These are phyloP conservation scores for Agrenia bidenticulata DNA, from an alignment of 2,888 invertebrate species.

Conservation along the genomic window DNA sequence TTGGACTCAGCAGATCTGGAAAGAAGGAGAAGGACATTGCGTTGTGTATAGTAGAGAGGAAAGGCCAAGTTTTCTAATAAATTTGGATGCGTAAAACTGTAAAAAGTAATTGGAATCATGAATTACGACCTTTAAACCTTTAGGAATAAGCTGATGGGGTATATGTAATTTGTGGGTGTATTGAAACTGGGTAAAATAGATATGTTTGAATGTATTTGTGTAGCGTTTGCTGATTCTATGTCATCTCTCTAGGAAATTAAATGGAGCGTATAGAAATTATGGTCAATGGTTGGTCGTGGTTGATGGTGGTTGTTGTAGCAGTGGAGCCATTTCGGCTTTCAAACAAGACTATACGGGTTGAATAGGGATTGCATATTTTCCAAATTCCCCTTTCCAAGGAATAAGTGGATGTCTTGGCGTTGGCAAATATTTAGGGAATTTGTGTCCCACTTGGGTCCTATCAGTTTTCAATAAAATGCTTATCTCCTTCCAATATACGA, in stretches of 20 bases:
- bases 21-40: not conserved
- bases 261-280: slow-evolving; percentile 13
- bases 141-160: too few species aligned
- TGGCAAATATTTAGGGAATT: slow-evolving; percentile 8
- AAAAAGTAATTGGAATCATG: slow-evolving; percentile 14
- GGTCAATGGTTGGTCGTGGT: not conserved
- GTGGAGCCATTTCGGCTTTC: too few species aligned
- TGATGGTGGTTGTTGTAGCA: too few species aligned
- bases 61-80: slow-evolving; percentile 9
- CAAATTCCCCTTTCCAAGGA: too few species aligned
- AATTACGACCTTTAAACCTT: not conserved
- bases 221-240: not conserved
- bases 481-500: not conserved
- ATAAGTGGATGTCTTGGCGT: not conserved
- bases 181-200: too few species aligned
- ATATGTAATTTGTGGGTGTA: too few species aligned
- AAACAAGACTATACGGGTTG: not conserved
- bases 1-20: slow-evolving; percentile 5
- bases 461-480: slow-evolving; percentile 5
- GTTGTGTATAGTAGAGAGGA: slow-evolving; percentile 1
- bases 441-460: slow-evolving; percentile 9
- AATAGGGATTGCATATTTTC: not conserved
- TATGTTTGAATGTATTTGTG: too few species aligned
- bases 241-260: slow-evolving; percentile 7
- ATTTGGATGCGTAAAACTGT: slow-evolving; percentile 15